phyloP scores from a whole-genome alignment of 2,888 invertebrate species.

The Cylloceria caligata region DNA sequence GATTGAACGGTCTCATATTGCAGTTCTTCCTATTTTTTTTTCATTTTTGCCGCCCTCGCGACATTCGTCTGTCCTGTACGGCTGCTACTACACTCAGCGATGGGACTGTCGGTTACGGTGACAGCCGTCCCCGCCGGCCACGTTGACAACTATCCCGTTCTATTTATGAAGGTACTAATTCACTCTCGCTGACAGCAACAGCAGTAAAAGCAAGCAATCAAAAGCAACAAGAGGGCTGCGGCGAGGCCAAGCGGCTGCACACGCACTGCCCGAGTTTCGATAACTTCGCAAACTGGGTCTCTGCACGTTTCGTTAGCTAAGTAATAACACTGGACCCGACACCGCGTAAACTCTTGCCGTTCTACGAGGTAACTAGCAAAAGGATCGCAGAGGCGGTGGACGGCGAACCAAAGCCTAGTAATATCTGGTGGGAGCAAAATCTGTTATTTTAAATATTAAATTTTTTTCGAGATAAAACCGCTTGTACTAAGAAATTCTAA shows the following conservation, averaged over 20 bases:
- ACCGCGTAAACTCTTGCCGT: slow-evolving; percentile 53
- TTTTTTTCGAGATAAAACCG: neutral
- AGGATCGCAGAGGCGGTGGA: slow-evolving; percentile 15
- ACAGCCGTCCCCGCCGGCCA: slow-evolving; percentile 38
- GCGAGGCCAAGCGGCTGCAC: slow-evolving; percentile 39
- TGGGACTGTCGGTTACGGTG: slow-evolving; percentile 15
- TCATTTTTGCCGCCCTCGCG: slow-evolving; percentile 17
- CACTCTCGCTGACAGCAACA: slow-evolving; percentile 50
- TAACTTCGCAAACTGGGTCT: slow-evolving; percentile 72
- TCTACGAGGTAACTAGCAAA: slow-evolving; percentile 13
- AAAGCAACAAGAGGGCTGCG: slow-evolving; percentile 47
- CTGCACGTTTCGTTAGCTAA: slow-evolving; percentile 67
- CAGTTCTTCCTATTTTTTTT: neutral
- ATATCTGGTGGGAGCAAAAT: neutral
- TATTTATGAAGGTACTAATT: slow-evolving; percentile 65
- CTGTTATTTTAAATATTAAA: neutral
- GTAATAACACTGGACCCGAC: slow-evolving; percentile 65
- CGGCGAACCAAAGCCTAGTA: neutral
- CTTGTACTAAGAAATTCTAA: neutral
- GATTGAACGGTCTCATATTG: neutral
- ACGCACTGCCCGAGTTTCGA: slow-evolving; percentile 62
- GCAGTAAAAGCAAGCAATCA: slow-evolving; percentile 37
- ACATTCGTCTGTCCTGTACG: slow-evolving; percentile 51
- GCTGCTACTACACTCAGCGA: slow-evolving; percentile 62
- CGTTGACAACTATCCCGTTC: slow-evolving; percentile 57